These are phyloP conservation scores for Hirtodrosophila histrioides DNA, from an alignment of 2,888 invertebrate genomes.

Conservation along the genomic window DNA sequence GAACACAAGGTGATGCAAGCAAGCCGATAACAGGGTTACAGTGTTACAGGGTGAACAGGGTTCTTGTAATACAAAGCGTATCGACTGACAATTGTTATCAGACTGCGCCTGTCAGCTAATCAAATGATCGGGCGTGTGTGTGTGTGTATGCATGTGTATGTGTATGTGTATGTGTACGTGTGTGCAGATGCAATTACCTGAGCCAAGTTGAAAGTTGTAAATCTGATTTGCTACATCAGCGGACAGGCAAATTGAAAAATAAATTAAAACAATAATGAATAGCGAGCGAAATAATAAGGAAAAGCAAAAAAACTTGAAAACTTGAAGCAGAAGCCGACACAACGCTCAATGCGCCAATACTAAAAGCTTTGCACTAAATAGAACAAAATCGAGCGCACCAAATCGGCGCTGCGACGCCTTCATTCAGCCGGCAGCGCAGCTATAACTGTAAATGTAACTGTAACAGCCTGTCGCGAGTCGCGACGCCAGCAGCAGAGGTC, in stretches of 20 bases:
- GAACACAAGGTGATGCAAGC: too few species aligned
- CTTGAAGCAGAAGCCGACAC: constrained; percentile 51
- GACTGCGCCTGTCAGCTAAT: constrained; percentile 25
- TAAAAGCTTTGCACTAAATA: constrained; percentile 55
- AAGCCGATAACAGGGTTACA: background rate
- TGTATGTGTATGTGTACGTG: constrained; percentile 1
- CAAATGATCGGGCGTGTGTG: constrained; percentile 13
- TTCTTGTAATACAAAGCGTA: too few species aligned
- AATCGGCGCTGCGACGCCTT: constrained; percentile 32
- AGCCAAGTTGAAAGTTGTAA: constrained; percentile 29
- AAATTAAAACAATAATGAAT: constrained; percentile 3
- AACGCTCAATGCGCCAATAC: constrained; percentile 60
- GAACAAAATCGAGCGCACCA: constrained; percentile 28
- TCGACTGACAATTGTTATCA: too few species aligned
- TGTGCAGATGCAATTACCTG: constrained; percentile 45
- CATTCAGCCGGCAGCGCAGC: constrained; percentile 36
- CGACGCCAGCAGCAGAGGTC: constrained; percentile 41
- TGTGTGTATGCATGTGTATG: background rate
- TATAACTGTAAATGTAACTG: constrained; percentile 47
- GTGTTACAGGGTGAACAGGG: too few species aligned
- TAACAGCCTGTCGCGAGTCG: constrained; percentile 5
- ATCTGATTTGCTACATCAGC: background rate
- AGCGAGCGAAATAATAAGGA: background rate
- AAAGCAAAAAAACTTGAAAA: constrained; percentile 14
- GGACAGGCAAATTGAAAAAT: constrained; percentile 4